Evolutionary conservation across 1,140 invertebrate genomes (phyloP).

Genomic region (Tetramorium parvispinum): DNA sequence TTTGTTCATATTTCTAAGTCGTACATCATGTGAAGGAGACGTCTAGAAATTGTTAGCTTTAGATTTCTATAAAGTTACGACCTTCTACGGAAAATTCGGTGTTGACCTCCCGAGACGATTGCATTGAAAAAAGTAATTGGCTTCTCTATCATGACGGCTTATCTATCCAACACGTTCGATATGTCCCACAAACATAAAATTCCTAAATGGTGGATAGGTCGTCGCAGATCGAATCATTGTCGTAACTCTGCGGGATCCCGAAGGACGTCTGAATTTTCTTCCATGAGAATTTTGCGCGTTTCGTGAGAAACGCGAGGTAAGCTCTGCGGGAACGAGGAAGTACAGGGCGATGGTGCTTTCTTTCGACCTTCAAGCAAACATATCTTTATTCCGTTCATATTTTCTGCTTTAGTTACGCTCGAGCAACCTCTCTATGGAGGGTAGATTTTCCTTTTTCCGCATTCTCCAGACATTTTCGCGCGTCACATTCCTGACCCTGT

Average conservation of each 20-base stretch:
- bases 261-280: conserved; percentile 66
- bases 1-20: neutral
- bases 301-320: neutral
- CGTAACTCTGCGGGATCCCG: conserved; percentile 37
- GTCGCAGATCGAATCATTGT: conserved; percentile 19
- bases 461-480: conserved; percentile 38
- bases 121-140: conserved; percentile 36
- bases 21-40: neutral
- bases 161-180: neutral
- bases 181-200: conserved; percentile 29
- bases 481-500: conserved; percentile 7
- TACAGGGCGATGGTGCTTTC: conserved; percentile 1
- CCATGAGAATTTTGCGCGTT: conserved; percentile 26
- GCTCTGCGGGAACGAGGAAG: neutral
- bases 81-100: neutral
- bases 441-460: neutral
- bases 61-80: neutral
- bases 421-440: neutral
- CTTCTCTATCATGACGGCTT: neutral
- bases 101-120: neutral
- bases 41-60: neutral
- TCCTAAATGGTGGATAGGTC: conserved; percentile 1
- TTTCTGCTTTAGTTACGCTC: conserved; percentile 34
- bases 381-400: conserved; percentile 62
- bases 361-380: conserved; percentile 26